These are phyloP conservation scores for Hermaeophaga mercurialis DNA, from an alignment of 2,888 invertebrate species.

Conservation along the genomic window DNA sequence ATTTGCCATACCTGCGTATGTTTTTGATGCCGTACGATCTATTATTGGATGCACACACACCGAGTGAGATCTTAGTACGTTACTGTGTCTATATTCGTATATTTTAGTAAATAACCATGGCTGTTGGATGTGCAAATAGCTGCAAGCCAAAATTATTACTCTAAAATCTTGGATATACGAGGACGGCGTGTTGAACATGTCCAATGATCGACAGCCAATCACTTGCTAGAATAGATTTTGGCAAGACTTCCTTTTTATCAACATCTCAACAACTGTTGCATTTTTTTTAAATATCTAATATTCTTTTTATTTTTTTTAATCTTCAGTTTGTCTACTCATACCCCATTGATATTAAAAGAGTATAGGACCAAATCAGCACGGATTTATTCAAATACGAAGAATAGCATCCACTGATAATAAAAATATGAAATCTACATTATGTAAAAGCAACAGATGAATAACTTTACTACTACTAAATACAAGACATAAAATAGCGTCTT, in stretches of 20 bases:
- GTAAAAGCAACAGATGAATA: too few species aligned
- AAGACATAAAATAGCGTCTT: too few species aligned
- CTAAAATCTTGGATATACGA: slow-evolving; percentile 8
- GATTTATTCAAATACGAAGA: too few species aligned
- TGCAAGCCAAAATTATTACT: slow-evolving; percentile 25
- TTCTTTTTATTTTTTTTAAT: too few species aligned
- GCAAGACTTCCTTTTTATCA: slow-evolving; percentile 1
- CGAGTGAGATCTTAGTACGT: slow-evolving; percentile 22
- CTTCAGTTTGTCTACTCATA: too few species aligned
- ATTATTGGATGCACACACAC: slow-evolving; percentile 37
- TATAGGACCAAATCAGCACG: too few species aligned
- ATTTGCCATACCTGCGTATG: slow-evolving; percentile 25
- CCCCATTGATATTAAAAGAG: too few species aligned
- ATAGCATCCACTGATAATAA: too few species aligned
- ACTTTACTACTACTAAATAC: too few species aligned
- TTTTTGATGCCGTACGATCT: slow-evolving; percentile 19
- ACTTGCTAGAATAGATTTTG: background rate
- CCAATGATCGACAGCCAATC: slow-evolving; percentile 15
- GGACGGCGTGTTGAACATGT: slow-evolving; percentile 10
- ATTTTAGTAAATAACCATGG: slow-evolving; percentile 59
- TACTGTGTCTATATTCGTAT: slow-evolving; percentile 36
- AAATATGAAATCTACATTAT: too few species aligned
- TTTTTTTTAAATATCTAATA: too few species aligned
- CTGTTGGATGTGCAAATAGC: slow-evolving; percentile 57
- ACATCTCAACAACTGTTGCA: background rate